Conservation (phyloP, 1,140 invertebrate genomes). For the Pentalonia nigronervosa region DNA sequence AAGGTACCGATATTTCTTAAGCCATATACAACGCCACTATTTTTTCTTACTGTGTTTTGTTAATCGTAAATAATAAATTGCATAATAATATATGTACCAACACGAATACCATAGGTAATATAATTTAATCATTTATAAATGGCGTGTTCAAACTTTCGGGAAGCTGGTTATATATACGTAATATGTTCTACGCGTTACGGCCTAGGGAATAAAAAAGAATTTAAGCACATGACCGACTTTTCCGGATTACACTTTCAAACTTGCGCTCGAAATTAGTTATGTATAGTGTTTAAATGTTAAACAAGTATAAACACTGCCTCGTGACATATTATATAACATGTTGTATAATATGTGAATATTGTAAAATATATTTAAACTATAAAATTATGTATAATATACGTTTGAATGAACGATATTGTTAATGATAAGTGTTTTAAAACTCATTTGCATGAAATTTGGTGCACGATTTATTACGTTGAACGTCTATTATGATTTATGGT, state of each 20-base stretch:
- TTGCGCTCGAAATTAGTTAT: not conserved
- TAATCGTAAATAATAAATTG: not conserved
- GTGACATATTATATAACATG: not conserved
- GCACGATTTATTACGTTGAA: not conserved
- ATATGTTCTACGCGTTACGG: not conserved
- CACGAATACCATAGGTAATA: not conserved
- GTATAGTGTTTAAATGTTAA: not conserved
- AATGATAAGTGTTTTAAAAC: not conserved
- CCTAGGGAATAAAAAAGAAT: not conserved
- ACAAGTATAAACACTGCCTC: not conserved
- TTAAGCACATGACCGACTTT: not conserved
- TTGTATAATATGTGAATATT: not conserved
- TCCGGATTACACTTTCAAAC: constrained; percentile 12
- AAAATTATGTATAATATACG: not conserved
- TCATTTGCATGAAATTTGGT: not conserved
- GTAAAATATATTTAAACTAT: not conserved
- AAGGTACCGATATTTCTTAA: not conserved
- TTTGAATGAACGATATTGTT: not conserved
- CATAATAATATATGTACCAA: not conserved
- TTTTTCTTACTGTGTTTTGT: not conserved
- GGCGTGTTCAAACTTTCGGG: not conserved
- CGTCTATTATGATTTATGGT: not conserved
- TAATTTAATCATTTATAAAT: not conserved
- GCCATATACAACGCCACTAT: not conserved
- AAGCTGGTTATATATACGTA: not conserved